Percentiles rank a stretch among this genome's conserved stretches.
phyloP scores from a whole-genome alignment of 2,888 invertebrate genomes.

The Ptychoptera contaminata region DNA sequence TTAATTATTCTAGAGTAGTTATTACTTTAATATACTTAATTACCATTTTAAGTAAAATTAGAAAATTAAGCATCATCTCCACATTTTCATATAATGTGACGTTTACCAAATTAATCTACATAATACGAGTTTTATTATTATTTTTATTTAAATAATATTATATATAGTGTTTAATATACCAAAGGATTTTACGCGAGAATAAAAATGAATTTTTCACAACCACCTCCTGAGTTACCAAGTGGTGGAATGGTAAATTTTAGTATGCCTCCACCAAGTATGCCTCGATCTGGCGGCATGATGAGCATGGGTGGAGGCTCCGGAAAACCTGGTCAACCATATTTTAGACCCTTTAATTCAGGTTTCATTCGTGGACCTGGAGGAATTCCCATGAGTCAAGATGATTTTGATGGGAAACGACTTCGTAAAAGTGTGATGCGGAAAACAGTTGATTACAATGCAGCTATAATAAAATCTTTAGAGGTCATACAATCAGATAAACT shows the following conservation, averaged over 20 bases:
- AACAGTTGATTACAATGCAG: conserved; percentile 95
- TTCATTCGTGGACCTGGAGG: conserved; percentile 33
- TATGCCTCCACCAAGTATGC: conserved; percentile 20
- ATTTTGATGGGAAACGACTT: conserved; percentile 90
- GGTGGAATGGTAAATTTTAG: conserved; percentile 8
- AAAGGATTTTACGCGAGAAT: neutral
- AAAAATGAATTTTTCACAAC: conserved; percentile 17
- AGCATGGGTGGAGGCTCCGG: conserved; percentile 16
- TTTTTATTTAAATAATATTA: neutral
- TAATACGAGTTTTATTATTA: too few species aligned
- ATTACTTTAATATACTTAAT: too few species aligned
- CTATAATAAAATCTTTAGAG: conserved; percentile 84
- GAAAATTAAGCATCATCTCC: too few species aligned
- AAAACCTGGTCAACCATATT: conserved; percentile 26
- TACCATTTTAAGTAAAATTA: too few species aligned
- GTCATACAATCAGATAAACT: conserved; percentile 29
- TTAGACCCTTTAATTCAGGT: conserved; percentile 25
- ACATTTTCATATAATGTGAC: too few species aligned
- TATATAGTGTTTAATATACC: neutral
- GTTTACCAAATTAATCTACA: too few species aligned
- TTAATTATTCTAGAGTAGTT: too few species aligned
- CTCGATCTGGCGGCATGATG: conserved; percentile 12
- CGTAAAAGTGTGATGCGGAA: conserved; percentile 94
- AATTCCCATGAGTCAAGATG: conserved; percentile 57
- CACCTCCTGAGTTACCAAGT: conserved; percentile 21